phyloP scores from a whole-genome alignment of 2,113 vertebrate species.

The Muntiacus reevesi region DNA sequence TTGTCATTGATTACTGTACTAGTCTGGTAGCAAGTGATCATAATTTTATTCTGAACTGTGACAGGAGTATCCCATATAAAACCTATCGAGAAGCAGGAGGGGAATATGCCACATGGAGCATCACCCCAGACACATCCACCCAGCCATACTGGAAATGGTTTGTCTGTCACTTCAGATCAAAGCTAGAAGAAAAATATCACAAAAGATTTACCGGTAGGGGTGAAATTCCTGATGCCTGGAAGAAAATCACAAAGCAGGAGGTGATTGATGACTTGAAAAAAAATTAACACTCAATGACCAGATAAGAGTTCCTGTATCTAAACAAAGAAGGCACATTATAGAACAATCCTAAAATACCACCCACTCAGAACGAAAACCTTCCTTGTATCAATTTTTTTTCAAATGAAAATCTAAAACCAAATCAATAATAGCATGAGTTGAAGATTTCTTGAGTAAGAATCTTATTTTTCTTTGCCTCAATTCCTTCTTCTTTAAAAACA shows the following conservation, averaged over 20 bases:
- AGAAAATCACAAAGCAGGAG: conserved; percentile 45
- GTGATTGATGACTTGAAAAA: conserved; percentile 48
- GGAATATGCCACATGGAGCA: conserved; percentile 70
- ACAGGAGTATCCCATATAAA: not conserved
- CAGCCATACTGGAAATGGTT: conserved; percentile 85
- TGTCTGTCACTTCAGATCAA: conserved; percentile 74
- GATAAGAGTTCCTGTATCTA: not conserved
- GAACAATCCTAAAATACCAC: not conserved
- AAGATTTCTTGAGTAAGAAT: not conserved
- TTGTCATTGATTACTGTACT: conserved; percentile 64
- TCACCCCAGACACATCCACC: conserved; percentile 75
- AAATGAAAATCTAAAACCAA: not conserved
- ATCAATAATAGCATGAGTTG: not conserved
- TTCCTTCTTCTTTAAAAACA: not conserved
- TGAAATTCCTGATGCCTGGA: conserved; percentile 65
- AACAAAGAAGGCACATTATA: not conserved
- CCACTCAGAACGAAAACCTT: not conserved
- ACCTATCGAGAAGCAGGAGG: conserved; percentile 66
- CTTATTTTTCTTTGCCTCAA: not conserved
- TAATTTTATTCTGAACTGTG: too few species aligned
- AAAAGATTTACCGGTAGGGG: conserved; percentile 52
- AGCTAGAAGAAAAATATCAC: conserved; percentile 62
- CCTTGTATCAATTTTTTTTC: not conserved
- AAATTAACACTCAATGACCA: not conserved
- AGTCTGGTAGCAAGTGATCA: conserved; percentile 45